Percentiles rank a stretch among this genome's conserved stretches.
phyloP scores from a whole-genome alignment of 2,113 vertebrate genomes.

The Orthonyx spaldingii region DNA sequence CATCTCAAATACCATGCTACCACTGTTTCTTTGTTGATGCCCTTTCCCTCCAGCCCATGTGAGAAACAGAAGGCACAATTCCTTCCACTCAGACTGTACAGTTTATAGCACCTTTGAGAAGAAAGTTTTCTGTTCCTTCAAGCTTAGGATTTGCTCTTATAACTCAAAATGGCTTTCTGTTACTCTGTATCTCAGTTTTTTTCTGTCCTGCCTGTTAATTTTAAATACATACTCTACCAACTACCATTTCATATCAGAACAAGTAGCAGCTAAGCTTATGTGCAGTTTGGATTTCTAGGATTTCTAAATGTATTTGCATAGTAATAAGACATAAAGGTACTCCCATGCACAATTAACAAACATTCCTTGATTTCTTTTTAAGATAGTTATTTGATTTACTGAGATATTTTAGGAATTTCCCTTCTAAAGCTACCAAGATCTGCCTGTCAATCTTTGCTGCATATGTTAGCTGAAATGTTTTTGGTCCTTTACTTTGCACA shows the following conservation, averaged over 20 bases:
- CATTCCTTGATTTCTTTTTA: background rate
- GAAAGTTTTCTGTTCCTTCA: background rate
- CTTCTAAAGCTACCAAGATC: background rate
- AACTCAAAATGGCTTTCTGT: background rate
- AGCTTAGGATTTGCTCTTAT: background rate
- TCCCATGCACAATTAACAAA: background rate
- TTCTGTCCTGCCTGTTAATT: background rate
- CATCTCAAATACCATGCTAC: background rate
- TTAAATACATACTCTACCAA: background rate
- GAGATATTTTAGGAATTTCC: background rate
- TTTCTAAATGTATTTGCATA: background rate
- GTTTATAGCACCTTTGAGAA: background rate
- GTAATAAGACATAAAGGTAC: background rate
- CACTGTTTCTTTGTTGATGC: background rate
- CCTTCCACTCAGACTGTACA: background rate
- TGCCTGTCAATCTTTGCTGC: background rate
- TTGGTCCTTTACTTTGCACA: background rate
- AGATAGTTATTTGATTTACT: background rate
- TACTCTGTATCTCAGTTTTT: background rate
- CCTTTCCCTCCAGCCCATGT: background rate
- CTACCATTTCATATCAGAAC: background rate
- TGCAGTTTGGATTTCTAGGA: background rate
- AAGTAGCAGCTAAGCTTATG: background rate
- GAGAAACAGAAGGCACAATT: background rate
- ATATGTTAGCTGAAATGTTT: background rate